Evolutionary conservation across 2,113 vertebrate species (phyloP).

Genomic region (Indri indri): DNA sequence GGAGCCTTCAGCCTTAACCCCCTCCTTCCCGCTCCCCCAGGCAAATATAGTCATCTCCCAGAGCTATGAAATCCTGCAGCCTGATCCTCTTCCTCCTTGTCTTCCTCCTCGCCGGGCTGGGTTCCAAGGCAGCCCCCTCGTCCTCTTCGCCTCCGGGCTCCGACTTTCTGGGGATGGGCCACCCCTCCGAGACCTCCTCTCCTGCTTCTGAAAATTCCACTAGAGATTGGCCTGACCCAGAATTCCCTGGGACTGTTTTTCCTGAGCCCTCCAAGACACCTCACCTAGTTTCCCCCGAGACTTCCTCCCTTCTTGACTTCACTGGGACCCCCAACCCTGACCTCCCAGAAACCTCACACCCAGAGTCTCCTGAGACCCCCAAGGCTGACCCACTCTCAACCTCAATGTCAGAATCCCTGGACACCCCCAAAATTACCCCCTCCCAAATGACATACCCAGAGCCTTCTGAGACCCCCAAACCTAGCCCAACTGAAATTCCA

Average conservation of each 20-base stretch:
- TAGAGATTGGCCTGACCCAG: not conserved
- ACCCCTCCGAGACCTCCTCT: not conserved
- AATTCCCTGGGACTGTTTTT: not conserved
- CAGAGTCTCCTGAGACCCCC: not conserved
- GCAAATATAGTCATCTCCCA: not conserved
- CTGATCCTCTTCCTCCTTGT: not conserved
- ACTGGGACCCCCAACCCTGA: not conserved
- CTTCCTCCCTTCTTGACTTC: not conserved
- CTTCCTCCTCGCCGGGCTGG: not conserved
- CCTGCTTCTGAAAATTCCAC: not conserved
- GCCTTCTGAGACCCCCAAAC: not conserved
- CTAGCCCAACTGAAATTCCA: not conserved
- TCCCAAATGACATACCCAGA: not conserved
- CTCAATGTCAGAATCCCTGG: not conserved
- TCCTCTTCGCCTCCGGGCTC: not conserved
- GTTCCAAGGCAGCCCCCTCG: not conserved
- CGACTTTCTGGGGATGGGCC: not conserved
- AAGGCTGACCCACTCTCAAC: not conserved
- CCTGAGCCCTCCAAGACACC: not conserved
- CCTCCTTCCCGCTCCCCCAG: not conserved
- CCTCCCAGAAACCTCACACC: not conserved
- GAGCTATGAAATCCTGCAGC: slow-evolving; percentile 44
- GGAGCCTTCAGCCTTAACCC: not conserved
- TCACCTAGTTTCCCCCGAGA: not conserved
- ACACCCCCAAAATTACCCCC: not conserved